These are phyloP conservation scores for Automeris io DNA, from an alignment of 2,888 invertebrate genomes.

Conservation along the genomic window DNA sequence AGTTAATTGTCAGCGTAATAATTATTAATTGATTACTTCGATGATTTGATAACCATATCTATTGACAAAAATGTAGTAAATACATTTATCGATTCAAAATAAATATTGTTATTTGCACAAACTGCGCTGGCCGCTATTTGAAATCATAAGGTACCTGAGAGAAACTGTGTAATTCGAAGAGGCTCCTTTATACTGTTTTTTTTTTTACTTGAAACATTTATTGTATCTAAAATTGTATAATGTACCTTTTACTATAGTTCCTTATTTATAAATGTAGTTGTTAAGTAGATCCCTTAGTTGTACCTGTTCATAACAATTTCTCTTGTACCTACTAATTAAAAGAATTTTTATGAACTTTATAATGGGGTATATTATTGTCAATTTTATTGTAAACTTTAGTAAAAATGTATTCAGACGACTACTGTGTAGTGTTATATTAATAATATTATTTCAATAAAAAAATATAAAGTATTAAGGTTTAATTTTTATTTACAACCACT, in stretches of 20 bases:
- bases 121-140: too few species aligned
- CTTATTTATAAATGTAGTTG: conserved; percentile 7
- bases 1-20: too few species aligned
- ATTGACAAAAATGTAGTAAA: too few species aligned
- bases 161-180: too few species aligned
- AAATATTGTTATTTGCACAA: too few species aligned
- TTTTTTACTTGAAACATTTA: too few species aligned
- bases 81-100: too few species aligned
- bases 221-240: too few species aligned
- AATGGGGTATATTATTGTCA: conserved; percentile 1
- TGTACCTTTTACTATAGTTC: conserved; percentile 6
- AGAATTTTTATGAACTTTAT: neutral
- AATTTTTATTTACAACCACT: conserved; percentile 1
- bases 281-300: neutral
- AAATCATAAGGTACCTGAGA: too few species aligned
- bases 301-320: neutral
- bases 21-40: too few species aligned
- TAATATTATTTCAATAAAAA: conserved; percentile 4
- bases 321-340: conserved; percentile 1
- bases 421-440: neutral
- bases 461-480: neutral
- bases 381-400: conserved; percentile 5
- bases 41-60: too few species aligned
- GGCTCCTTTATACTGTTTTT: too few species aligned
- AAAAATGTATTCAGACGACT: conserved; percentile 2